Evolutionary conservation across 2,797 vertebrate genomes (phyloP), one percentile per base, ranked within the genome.

Genomic region (Clarias laeviceps): DNA sequence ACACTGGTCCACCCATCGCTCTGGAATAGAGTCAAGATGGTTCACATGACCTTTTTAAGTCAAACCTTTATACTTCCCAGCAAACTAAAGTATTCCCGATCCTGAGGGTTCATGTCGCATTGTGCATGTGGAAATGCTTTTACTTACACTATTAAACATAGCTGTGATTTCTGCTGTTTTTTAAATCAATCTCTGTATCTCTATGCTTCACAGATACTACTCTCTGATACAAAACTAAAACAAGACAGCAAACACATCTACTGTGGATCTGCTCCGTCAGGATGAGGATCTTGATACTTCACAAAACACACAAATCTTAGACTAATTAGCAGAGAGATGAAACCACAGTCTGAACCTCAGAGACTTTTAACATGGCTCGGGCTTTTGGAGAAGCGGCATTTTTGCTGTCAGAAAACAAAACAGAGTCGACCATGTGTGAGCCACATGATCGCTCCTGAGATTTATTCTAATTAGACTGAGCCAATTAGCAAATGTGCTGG

Each of bases 361-460:
- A 87, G 82, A 84, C 86, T 81, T 84, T 81, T 81, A 79, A 82
- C 85, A 80, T 69, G 82, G 76, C 76, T 77, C 40, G n/a, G 61
- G 59, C 34, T 79, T 87, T 80, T 79, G 72, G 68, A 73, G 54
- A 59, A 20, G 70, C 61, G 3, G 73, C 78, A 64, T 59, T 80
- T 80, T 84, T 15, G 40, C 86, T 84, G 82, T 87, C 82, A 87
- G 66, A 81, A 84, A 84, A 87, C 82, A 87, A 87, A 84, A 66
- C 68, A 45, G 77, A 83, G 74, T 73, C 22, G 74, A 74, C 68
- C 82, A 80, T 80, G 78, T 80, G 29, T 72, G 61, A 66, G 77
- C 77, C 85, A 87, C 76, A 80, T 45, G 77, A 84, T 84, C 66
- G 64, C 85, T 84, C 77, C 72, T 84, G 82, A 80, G 82, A 84